Conservation (phyloP, 2,888 invertebrate genomes). For the Orthosia cruda region DNA sequence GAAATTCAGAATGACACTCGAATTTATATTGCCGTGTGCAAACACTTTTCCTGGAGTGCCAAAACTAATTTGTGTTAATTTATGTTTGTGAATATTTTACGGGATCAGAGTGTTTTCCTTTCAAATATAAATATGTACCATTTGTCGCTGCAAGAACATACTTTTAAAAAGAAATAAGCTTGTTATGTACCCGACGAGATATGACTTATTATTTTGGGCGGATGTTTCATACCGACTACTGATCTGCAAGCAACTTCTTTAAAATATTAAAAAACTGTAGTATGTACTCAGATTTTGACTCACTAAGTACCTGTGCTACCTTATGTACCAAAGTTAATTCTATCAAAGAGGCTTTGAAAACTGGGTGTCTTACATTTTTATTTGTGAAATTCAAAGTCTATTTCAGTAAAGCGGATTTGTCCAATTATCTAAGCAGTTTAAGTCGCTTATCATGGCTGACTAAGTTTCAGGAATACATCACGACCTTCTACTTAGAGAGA, state of each 20-base stretch:
- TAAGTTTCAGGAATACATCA: conserved; percentile 37
- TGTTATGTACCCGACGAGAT: neutral
- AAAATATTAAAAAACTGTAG: neutral
- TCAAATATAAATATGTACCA: neutral
- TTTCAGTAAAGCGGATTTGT: conserved; percentile 28
- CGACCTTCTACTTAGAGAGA: conserved; percentile 23
- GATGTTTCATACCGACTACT: neutral
- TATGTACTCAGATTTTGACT: neutral
- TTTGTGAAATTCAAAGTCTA: conserved; percentile 1
- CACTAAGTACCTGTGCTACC: neutral
- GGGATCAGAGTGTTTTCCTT: neutral
- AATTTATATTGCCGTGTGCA: conserved; percentile 50
- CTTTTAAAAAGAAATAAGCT: conserved; percentile 1
- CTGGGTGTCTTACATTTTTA: neutral
- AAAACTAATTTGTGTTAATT: conserved; percentile 22
- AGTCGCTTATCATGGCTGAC: conserved; percentile 38
- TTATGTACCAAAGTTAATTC: conserved; percentile 2
- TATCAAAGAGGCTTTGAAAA: conserved; percentile 13
- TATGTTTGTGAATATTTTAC: conserved; percentile 14
- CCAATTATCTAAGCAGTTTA: conserved; percentile 23
- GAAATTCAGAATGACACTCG: no score
- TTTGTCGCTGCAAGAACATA: neutral
- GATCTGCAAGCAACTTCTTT: neutral
- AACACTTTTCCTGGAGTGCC: conserved; percentile 38
- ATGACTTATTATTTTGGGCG: neutral